Conservation (phyloP, 2,113 vertebrate species). For the Chionis minor region DNA sequence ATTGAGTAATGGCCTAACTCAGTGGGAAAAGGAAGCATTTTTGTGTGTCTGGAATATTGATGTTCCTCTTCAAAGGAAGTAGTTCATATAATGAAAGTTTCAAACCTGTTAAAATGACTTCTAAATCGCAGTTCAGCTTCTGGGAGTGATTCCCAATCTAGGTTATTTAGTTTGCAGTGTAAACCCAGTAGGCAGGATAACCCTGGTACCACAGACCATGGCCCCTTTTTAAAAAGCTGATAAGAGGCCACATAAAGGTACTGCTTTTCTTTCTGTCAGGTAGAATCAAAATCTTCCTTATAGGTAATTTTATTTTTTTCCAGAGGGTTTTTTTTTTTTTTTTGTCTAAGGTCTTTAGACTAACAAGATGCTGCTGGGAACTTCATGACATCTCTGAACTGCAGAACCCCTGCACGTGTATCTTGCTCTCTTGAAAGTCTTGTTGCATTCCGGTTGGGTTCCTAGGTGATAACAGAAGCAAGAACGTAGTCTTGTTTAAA, state of each 20-base stretch:
- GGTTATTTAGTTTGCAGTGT: neutral
- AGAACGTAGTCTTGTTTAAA: neutral
- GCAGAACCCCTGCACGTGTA: neutral
- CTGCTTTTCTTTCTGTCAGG: neutral
- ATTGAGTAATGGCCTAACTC: neutral
- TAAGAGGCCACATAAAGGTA: neutral
- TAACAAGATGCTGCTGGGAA: neutral
- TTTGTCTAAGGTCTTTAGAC: neutral
- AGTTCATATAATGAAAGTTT: constrained; percentile 1
- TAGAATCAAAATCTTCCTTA: neutral
- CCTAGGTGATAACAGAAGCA: neutral
- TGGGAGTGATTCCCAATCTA: neutral
- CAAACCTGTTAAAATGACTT: neutral
- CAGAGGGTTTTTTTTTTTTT: neutral
- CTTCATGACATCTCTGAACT: neutral
- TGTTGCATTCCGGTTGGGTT: neutral
- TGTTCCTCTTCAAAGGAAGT: neutral
- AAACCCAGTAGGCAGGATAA: neutral
- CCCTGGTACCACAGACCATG: neutral
- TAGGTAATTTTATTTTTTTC: neutral
- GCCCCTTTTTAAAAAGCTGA: neutral
- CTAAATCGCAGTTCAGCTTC: neutral
- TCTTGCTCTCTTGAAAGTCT: neutral
- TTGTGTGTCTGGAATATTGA: neutral
- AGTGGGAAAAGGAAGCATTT: neutral